phyloP scores from a whole-genome alignment of 2,797 vertebrate species.

The Hypotaenidia philippensis region DNA sequence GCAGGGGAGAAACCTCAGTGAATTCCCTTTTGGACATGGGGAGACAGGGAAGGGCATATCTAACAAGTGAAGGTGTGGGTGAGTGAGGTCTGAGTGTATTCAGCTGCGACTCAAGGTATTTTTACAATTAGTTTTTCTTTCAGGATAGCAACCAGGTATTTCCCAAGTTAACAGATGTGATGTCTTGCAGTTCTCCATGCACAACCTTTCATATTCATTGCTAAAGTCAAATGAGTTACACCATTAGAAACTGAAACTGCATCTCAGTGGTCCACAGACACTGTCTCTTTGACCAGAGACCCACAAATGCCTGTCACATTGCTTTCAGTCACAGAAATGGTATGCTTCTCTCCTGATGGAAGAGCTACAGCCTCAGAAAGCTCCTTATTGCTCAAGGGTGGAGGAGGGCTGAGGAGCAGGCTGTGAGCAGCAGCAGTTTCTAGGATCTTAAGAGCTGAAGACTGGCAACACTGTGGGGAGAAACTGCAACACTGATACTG shows the following conservation, averaged over 20 bases:
- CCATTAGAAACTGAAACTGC: not conserved
- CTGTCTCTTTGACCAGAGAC: not conserved
- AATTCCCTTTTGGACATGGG: not conserved
- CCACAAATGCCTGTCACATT: not conserved
- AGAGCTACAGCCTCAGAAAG: not conserved
- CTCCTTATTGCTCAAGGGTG: not conserved
- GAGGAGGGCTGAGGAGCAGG: not conserved
- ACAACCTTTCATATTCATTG: not conserved
- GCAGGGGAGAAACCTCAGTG: not conserved
- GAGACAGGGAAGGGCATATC: not conserved
- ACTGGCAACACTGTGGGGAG: not conserved
- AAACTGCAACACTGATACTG: not conserved
- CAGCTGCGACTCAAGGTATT: not conserved
- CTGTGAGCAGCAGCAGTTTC: not conserved
- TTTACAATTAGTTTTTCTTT: not conserved
- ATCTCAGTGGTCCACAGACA: not conserved
- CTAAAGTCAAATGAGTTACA: not conserved
- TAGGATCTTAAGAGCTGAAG: not conserved
- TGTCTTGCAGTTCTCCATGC: not conserved
- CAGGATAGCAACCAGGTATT: not conserved
- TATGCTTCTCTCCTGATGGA: not conserved
- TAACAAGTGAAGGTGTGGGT: not conserved
- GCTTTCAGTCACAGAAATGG: not conserved
- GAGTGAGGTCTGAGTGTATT: not conserved
- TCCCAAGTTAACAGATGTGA: not conserved